Percentiles rank a stretch among this genome's conserved stretches.
Evolutionary conservation across 2,113 vertebrate genomes (phyloP).

Genomic region (zebrafish (Danio rerio)): DNA sequence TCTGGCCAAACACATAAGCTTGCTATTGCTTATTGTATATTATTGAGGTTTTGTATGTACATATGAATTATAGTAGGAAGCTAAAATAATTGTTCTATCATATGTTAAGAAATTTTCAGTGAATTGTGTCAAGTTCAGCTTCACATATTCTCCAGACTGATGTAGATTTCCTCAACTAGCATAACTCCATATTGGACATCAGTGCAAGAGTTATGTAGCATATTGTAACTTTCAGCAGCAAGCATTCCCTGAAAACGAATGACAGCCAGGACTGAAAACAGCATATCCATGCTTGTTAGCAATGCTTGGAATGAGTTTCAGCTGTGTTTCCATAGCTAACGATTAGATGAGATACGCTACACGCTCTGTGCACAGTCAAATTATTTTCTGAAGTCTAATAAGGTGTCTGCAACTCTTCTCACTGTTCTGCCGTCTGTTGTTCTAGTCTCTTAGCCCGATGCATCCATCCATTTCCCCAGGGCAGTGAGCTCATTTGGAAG

Average conservation of each 20-base stretch:
- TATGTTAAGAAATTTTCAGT: background rate
- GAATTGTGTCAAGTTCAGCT: background rate
- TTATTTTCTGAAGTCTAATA: slow-evolving; percentile 35
- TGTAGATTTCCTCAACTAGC: background rate
- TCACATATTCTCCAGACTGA: no score
- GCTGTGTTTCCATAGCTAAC: background rate
- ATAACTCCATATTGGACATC: background rate
- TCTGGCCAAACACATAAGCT: no score
- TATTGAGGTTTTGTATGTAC: no score
- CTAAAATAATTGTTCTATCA: background rate
- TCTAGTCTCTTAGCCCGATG: slow-evolving; percentile 38
- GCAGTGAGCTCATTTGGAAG: slow-evolving; percentile 42
- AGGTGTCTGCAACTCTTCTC: slow-evolving; percentile 28
- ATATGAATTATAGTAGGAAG: background rate
- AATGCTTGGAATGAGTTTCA: background rate
- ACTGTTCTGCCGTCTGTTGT: slow-evolving; percentile 18
- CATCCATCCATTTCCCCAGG: slow-evolving; percentile 18
- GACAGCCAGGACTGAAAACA: background rate
- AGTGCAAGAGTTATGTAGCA: background rate
- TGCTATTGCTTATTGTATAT: no score
- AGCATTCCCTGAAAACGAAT: background rate
- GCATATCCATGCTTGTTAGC: background rate
- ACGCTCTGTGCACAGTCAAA: background rate
- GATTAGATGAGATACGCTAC: slow-evolving; percentile 3
- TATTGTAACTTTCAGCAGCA: background rate